Base-by-base conservation (phyloP, 2,797 vertebrate species). In the Alfaro cultratus region DNA sequence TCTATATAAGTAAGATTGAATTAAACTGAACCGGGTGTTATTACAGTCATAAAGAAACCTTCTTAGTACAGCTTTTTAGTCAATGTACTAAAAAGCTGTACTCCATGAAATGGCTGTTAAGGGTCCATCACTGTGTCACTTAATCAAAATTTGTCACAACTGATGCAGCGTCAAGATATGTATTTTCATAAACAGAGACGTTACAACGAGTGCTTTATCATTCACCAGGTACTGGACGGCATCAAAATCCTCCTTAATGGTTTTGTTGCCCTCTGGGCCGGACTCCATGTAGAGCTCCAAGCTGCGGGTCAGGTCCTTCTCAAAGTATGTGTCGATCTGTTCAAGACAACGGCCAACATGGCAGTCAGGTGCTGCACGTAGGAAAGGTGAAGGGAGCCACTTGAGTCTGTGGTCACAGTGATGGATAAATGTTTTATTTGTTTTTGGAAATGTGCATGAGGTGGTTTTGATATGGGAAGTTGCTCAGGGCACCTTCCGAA, bases 311-410 rank as follows among this genome's bases (percentile, higher is more conserved):
- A 95, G 80, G 84, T 95, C 94, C 6, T 31, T 81, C 68, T 93
- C 89, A 84, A 95, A 92, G 83, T 87, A 94, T 6, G 86, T 83
- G 78, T 90, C 73, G 57, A 94, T 94, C 94, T 95, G 89, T 26
- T 80, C 7, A 79, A 74, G 23, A 84, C 31, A 86, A n/a, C 81
- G 2, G 21, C 10, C 34, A 55, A 34, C 31, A 36, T 64, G 16
- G 13, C 64, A 68, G 64, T 41, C 10, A 68, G 36, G 0, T 39
- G 21, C 36, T 5, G 34, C 18, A 41, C 1, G 36, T 23, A 11
- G 23, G 41, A 29, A n/a, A 71, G 41, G 26, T 7, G 26, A 15
- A n/a, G 41, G n/a, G 23, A 7, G 41, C 12, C 4, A 67, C 9
- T 11, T 39, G 21, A 11, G 34, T 4, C 18, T 39, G 34, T 67